Evolutionary conservation across 2,797 vertebrate species (phyloP), one percentile per base, ranked within the genome.

Genomic region (Crenichthys baileyi): DNA sequence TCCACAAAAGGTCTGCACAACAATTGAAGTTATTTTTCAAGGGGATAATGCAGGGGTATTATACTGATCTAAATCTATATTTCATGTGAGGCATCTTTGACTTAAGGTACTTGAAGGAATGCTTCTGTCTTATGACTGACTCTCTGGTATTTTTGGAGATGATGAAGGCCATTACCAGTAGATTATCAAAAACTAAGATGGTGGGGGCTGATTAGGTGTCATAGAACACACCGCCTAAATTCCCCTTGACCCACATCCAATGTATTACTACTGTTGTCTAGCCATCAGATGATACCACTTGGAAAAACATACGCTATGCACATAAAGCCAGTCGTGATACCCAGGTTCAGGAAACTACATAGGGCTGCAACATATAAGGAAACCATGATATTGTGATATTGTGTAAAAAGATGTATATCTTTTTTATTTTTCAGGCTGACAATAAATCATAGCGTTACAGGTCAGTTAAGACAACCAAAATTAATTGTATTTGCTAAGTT

Each of bases 101-200:
- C 63, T 58, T 70, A 48, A 89, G 83, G 86, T 76, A 82, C 29
- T 73, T 65, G 53, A 71, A 76, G 76, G 82, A 83, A 70, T 72
- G 77, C 73, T 78, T 24, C 76, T 86, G 83, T 75, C 85, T 87
- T 87, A 83, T 92, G 88, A 91, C 88, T 89, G 87, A 85, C 82
- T 90, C 83, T 79, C 78, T 79, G 80, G 88, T 90, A 86, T 92
- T 90, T 91, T 85, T 67, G 78, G 89, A 87, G 84, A 82, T 79
- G 80, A 88, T 90, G 87, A 88, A 83, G 83, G 78, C 80, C 72
- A 83, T 91, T 90, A 91, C 89, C 80, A 65, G 87, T 87, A 89
- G 90, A 91, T 89, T 90, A 90, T 82, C 75, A 85, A 75, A 88
- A 85, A 80, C 50, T 81, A 85, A 79, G 79, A 88, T 86, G 83